Conservation (phyloP, 2,113 vertebrate species). For the Hemiprocne comata region DNA sequence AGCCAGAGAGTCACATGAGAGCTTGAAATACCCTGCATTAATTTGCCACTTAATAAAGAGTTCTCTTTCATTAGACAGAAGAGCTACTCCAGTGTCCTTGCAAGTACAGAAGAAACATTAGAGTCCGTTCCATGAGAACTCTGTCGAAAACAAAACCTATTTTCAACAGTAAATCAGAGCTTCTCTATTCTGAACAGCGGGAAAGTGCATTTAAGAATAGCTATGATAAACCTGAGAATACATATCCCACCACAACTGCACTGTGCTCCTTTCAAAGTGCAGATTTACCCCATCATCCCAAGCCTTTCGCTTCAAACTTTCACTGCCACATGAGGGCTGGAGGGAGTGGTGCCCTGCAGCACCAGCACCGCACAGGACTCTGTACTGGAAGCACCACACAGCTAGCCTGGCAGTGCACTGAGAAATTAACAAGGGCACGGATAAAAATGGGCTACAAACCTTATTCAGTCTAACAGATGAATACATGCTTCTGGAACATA, state of each 20-base stretch:
- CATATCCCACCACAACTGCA: not conserved
- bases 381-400: not conserved
- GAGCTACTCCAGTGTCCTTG: not conserved
- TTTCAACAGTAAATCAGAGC: slow-evolving; percentile 31
- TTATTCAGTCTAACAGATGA: not conserved
- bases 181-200: not conserved
- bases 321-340: not conserved
- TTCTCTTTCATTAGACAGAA: slow-evolving; percentile 18
- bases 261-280: not conserved
- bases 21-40: slow-evolving; percentile 26
- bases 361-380: not conserved
- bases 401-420: not conserved
- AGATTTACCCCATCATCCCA: not conserved
- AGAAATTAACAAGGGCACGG: not conserved
- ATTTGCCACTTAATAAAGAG: slow-evolving; percentile 35
- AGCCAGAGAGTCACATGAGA: slow-evolving; percentile 23
- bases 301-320: not conserved
- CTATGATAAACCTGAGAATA: not conserved
- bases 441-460: not conserved
- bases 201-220: not conserved
- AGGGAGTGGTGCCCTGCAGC: not conserved
- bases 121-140: not conserved
- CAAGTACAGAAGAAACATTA: slow-evolving; percentile 2
- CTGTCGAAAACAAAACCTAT: not conserved
- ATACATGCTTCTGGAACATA: not conserved